Evolutionary conservation across 2,113 vertebrate genomes (phyloP), one percentile per base, ranked within the genome.

Genomic region (Microcebus tavaratra): DNA sequence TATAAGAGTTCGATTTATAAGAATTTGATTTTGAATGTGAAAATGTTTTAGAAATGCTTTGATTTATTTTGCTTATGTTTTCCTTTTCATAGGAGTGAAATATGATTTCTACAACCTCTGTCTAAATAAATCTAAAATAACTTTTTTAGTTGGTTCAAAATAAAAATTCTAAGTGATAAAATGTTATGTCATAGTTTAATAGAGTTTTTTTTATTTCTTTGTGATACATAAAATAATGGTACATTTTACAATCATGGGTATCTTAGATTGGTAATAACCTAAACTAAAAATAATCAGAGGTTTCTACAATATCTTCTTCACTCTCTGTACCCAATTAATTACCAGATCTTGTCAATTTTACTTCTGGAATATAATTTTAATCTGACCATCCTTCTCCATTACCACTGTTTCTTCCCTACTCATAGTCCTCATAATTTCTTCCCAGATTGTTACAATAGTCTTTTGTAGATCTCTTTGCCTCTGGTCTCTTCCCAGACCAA

Each of bases 41-140:
- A 86, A 80, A 76, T 82, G 4, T 94, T 84, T 89, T 80, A 87
- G 34, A 45, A 86, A 73, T 75, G 23, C 27, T 89, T 94, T 29
- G 80, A 92, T 90, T 92, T 80, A 73, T 82, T 90, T 96, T 94
- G 88, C 27, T 95, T 80, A 65, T 8, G 9, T 79, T 92, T 94
- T 87, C 63, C 67, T 92, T 95, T 81, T 55, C 65, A 55, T 39
- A 90, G 70, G 76, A 65, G 4, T 91, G 25, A 88, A 96, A 65
- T 73, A 78, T 75, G 23, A 70, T 80, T 92, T 94, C 50, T 73
- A 94, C 84, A 78, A 45, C 63, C 45, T 76, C 29, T 92, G 42
- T 67, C 68, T 94, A 84, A 86, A 81, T 78, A 87, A 73, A 86
- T 87, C 57, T 78, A 73, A 85, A 90, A 31, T 78, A 89, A 9